phyloP scores from a whole-genome alignment of 1,140 invertebrate species.

The Leptinotarsa undecemlineata region DNA sequence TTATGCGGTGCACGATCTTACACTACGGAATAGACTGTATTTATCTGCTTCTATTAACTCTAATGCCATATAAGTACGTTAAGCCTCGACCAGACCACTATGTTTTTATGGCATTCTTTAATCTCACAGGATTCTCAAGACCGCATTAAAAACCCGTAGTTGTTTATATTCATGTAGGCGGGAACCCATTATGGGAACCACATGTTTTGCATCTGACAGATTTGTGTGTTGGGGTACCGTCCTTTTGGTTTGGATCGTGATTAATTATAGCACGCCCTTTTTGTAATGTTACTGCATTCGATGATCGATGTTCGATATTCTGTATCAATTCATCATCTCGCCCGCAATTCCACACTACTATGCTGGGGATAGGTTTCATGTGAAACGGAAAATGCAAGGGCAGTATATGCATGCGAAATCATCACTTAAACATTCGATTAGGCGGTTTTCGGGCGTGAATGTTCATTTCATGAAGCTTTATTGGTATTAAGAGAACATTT shows the following conservation, averaged over 20 bases:
- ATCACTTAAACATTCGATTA: too few species aligned
- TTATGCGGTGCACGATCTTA: neutral
- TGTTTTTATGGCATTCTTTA: conserved; percentile 37
- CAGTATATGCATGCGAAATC: too few species aligned
- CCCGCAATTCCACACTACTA: neutral
- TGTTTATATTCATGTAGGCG: conserved; percentile 39
- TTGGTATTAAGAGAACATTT: too few species aligned
- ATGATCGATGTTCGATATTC: conserved; percentile 41
- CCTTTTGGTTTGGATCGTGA: conserved; percentile 28
- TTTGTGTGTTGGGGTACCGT: conserved; percentile 25
- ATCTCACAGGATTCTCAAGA: conserved; percentile 34
- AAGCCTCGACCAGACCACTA: conserved; percentile 29
- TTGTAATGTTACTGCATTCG: conserved; percentile 30
- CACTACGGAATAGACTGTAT: conserved; percentile 30
- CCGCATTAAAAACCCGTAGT: conserved; percentile 37
- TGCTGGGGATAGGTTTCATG: too few species aligned
- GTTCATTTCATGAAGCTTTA: too few species aligned
- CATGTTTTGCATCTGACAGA: conserved; percentile 23
- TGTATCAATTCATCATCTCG: conserved; percentile 39
- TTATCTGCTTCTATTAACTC: conserved; percentile 36
- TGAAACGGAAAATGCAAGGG: too few species aligned
- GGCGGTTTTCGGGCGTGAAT: too few species aligned
- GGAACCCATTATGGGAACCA: conserved; percentile 43
- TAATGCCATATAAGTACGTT: conserved; percentile 37
- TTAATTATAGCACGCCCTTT: conserved; percentile 36